Conservation (phyloP, 1,140 invertebrate species). For the Gonatopus flavifemur region DNA sequence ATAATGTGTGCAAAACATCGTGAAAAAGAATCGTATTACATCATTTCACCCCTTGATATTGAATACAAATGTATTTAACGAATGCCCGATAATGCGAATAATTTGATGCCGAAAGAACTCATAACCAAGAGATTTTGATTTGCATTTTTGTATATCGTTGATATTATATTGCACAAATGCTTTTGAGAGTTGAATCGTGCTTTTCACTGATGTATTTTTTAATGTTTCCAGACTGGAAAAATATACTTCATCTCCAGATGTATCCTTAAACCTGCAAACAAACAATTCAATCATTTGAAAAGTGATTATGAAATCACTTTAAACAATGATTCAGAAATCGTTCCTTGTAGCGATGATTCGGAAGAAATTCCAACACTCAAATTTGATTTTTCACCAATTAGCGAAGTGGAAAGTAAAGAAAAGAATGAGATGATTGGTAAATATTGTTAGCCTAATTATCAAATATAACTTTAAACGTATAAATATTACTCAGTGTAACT, state of each 20-base stretch:
- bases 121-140: too few species aligned
- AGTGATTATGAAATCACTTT: slow-evolving; percentile 98
- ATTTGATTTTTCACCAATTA: slow-evolving; percentile 82
- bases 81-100: too few species aligned
- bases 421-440: slow-evolving; percentile 74
- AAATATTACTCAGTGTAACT: background rate
- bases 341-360: slow-evolving; percentile 66
- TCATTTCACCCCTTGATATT: too few species aligned
- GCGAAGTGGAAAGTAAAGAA: slow-evolving; percentile 69
- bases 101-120: too few species aligned
- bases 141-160: background rate
- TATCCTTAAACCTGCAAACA: slow-evolving; percentile 87
- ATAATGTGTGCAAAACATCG: too few species aligned
- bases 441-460: background rate
- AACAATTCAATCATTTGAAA: slow-evolving; percentile 79
- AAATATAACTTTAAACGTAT: background rate
- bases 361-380: slow-evolving; percentile 74
- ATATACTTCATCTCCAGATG: slow-evolving; percentile 87
- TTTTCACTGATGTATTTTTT: slow-evolving; percentile 11
- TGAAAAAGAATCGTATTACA: too few species aligned
- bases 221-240: slow-evolving; percentile 68
- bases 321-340: slow-evolving; percentile 75
- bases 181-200: too few species aligned
- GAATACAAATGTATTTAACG: too few species aligned
- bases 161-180: slow-evolving; percentile 10